Percentiles rank a stretch among this genome's conserved stretches.
Conservation (phyloP, 2,888 invertebrate genomes). For the Dione vanillae region DNA sequence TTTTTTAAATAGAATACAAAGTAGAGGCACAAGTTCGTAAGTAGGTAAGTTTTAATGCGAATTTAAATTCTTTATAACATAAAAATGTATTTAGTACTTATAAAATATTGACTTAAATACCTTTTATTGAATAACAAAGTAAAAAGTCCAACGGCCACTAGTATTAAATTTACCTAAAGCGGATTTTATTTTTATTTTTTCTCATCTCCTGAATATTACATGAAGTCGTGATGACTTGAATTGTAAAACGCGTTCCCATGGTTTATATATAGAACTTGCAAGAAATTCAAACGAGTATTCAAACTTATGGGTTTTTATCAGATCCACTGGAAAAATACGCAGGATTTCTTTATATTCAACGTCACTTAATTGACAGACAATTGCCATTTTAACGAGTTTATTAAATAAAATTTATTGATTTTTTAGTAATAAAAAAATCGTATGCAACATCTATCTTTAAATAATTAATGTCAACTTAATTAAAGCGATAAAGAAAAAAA, state of each 20-base stretch:
- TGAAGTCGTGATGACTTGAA: conserved; percentile 40
- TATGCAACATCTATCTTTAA: no score
- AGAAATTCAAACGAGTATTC: conserved; percentile 41
- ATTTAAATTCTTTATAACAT: neutral
- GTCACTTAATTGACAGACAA: no score
- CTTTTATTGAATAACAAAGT: neutral
- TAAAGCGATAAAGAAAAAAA: no score
- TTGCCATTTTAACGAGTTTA: neutral
- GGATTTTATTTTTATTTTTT: conserved; percentile 34
- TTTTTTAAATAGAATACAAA: no score
- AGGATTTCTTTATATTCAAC: neutral
- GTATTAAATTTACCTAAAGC: conserved; percentile 21
- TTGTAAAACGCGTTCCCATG: conserved; percentile 41
- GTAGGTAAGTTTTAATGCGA: no score
- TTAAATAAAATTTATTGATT: no score
- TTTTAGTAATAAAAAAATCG: no score
- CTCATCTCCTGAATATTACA: conserved; percentile 41
- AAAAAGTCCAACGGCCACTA: neutral
- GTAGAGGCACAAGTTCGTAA: no score
- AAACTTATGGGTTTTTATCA: conserved; percentile 17
- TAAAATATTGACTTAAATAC: neutral
- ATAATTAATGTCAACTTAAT: no score
- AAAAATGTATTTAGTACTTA: neutral
- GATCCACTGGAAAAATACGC: conserved; percentile 1
- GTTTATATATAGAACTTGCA: conserved; percentile 43